A percentile compares a stretch with the other conserved stretches of the same genome.
These are phyloP conservation scores for Rotaria socialis DNA, from an alignment of 2,888 invertebrate genomes.

Conservation along the genomic window DNA sequence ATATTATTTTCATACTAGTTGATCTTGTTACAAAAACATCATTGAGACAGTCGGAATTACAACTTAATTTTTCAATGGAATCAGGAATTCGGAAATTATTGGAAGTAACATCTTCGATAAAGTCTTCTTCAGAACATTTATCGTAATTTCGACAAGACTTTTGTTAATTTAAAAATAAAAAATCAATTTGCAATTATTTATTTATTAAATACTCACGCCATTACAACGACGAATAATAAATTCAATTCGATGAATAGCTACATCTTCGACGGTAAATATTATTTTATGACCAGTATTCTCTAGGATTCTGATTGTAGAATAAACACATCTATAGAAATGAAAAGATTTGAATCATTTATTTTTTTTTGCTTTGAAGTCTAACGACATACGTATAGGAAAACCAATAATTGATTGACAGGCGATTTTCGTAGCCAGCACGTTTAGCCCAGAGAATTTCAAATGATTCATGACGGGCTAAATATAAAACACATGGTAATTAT, in stretches of 20 bases:
- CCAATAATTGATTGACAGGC: background rate
- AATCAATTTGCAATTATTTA: background rate
- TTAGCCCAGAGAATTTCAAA: constrained; percentile 26
- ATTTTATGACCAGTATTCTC: background rate
- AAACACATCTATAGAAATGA: background rate
- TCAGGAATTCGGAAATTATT: background rate
- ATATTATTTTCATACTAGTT: background rate
- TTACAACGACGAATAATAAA: constrained; percentile 25
- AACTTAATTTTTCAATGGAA: background rate
- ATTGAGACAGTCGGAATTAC: background rate
- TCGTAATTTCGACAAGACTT: constrained; percentile 1
- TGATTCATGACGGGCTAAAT: background rate
- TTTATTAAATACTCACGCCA: background rate
- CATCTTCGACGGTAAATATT: background rate
- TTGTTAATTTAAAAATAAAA: background rate
- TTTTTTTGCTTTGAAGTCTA: background rate
- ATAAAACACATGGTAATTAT: background rate
- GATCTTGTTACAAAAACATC: background rate
- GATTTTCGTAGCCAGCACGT: background rate
- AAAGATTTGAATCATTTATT: background rate
- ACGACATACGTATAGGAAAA: background rate
- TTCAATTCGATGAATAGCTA: background rate
- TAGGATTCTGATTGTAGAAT: background rate
- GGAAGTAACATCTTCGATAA: background rate
- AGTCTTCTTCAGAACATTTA: background rate